A percentile compares a stretch with the other conserved stretches of the same genome.
Conservation (phyloP, 2,113 vertebrate species). For the Thalassoma bifasciatum region DNA sequence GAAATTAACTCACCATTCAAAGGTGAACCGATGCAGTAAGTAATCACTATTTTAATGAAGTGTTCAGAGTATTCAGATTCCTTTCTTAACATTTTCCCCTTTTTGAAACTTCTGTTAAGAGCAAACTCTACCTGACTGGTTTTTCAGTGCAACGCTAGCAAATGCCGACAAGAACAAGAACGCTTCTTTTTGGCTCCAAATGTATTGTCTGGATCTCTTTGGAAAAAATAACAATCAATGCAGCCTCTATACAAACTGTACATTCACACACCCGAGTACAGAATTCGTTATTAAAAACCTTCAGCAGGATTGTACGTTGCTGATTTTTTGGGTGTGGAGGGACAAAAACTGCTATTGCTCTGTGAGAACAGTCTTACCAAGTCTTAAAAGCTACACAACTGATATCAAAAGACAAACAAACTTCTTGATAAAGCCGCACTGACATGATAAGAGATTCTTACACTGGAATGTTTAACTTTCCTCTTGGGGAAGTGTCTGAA, state of each 20-base stretch:
- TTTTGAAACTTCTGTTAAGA: constrained; percentile 14
- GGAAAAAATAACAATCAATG: constrained; percentile 16
- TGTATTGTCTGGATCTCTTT: constrained; percentile 23
- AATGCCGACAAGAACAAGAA: constrained; percentile 4
- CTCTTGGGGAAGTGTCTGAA: constrained; percentile 22
- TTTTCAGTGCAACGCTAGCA: constrained; percentile 26
- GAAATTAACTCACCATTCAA: constrained; percentile 27
- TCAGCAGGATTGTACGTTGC: constrained; percentile 5
- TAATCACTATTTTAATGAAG: constrained; percentile 31
- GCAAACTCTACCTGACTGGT: constrained; percentile 10
- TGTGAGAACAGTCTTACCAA: constrained; percentile 42
- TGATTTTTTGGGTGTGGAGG: constrained; percentile 42
- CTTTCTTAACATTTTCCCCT: constrained; percentile 18
- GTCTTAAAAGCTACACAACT: constrained; percentile 39
- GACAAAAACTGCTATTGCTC: constrained; percentile 54
- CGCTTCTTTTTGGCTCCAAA: constrained; percentile 35
- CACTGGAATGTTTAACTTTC: constrained; percentile 66
- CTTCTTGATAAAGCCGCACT: constrained; percentile 23
- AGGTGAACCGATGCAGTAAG: constrained; percentile 36
- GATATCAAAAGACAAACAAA: constrained; percentile 66
- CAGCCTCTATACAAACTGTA: constrained; percentile 32
- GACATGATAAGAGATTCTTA: constrained; percentile 41
- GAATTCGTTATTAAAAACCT: constrained; percentile 9
- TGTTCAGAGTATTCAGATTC: constrained; percentile 53
- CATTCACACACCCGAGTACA: constrained; percentile 19